phyloP scores from a whole-genome alignment of 2,113 vertebrate species.

The Chionodraco myersi region DNA sequence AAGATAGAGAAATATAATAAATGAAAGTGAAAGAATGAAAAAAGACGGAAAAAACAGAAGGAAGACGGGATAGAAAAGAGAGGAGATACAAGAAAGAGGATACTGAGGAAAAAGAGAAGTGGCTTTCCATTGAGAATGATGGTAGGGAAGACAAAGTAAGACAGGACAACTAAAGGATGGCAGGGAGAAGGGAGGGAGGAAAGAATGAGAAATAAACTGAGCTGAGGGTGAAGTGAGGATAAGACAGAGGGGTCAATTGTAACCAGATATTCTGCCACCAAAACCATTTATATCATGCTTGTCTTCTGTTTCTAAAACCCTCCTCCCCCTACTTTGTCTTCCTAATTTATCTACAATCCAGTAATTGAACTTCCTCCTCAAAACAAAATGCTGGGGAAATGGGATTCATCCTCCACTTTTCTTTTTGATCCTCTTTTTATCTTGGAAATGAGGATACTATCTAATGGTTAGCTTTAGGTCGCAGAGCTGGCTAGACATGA shows the following conservation, averaged over 20 bases:
- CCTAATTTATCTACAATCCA: slow-evolving; percentile 67
- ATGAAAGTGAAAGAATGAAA: not conserved
- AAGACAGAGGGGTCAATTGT: slow-evolving; percentile 51
- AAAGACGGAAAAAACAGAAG: not conserved
- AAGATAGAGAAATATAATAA: not conserved
- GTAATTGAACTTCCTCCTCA: slow-evolving; percentile 63
- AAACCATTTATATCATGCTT: slow-evolving; percentile 47
- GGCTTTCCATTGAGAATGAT: not conserved
- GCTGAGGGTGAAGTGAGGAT: slow-evolving; percentile 41
- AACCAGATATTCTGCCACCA: slow-evolving; percentile 50
- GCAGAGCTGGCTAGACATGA: slow-evolving; percentile 49
- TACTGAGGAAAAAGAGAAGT: not conserved
- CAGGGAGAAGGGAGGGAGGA: not conserved
- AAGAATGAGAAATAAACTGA: slow-evolving; percentile 37
- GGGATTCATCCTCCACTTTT: slow-evolving; percentile 49
- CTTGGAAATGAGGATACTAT: slow-evolving; percentile 62
- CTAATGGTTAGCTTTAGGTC: slow-evolving; percentile 60
- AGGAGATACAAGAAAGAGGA: not conserved
- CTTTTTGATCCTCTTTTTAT: slow-evolving; percentile 46
- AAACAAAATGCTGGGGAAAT: slow-evolving; percentile 41
- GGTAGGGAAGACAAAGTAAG: slow-evolving; percentile 18
- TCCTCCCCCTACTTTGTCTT: slow-evolving; percentile 9
- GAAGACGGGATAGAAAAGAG: not conserved
- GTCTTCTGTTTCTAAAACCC: slow-evolving; percentile 20
- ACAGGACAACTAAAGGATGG: not conserved